Conservation (phyloP, 2,113 vertebrate genomes). For the Sturnus vulgaris region DNA sequence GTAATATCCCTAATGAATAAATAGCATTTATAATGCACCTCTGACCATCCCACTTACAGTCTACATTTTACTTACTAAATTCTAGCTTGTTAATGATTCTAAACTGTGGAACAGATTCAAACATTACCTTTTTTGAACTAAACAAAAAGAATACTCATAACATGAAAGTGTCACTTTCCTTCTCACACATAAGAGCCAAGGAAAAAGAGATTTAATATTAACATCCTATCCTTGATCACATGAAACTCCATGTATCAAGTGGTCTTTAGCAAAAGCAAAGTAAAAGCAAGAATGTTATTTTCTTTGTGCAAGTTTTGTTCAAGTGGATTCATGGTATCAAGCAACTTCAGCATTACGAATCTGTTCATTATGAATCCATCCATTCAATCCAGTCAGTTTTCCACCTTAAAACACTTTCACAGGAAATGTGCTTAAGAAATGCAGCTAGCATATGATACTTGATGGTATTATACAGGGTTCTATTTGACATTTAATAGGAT, state of each 20-base stretch:
- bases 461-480: background rate
- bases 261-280: background rate
- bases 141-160: background rate
- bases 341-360: background rate
- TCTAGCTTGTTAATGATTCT: background rate
- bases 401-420: background rate
- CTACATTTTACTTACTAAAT: background rate
- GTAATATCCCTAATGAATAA: background rate
- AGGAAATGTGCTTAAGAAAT: background rate
- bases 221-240: background rate
- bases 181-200: background rate
- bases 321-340: background rate
- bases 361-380: accelerated
- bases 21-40: background rate
- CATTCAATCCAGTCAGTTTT: background rate
- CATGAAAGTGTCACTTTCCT: background rate
- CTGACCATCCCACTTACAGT: accelerated
- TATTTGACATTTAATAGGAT: background rate
- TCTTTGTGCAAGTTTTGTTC: background rate
- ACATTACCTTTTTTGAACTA: background rate
- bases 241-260: background rate
- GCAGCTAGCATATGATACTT: background rate
- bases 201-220: background rate
- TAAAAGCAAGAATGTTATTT: background rate
- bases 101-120: background rate